Evolutionary conservation across 1,140 invertebrate species (phyloP).

Genomic region (Arctopsyche grandis): DNA sequence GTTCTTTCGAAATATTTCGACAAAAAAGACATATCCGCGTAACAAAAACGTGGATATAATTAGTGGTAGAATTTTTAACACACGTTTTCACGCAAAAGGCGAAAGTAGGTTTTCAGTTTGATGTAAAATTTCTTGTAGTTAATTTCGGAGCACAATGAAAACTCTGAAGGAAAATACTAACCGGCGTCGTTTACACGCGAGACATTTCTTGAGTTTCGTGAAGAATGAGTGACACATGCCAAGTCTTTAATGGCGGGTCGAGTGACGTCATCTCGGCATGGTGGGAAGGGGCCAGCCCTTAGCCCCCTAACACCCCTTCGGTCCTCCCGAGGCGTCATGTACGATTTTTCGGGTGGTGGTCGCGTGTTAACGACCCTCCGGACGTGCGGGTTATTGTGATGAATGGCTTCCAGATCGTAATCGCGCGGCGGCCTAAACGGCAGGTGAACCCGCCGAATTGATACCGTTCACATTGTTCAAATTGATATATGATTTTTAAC

Average conservation of each 20-base stretch:
- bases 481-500: conserved; percentile 41
- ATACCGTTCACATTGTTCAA: conserved; percentile 42
- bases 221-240: conserved; percentile 39
- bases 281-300: neutral
- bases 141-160: too few relatives aligned
- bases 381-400: conserved; percentile 45
- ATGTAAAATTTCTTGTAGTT: too few relatives aligned
- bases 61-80: too few relatives aligned
- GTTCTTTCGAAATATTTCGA: too few relatives aligned
- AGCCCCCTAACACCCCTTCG: neutral
- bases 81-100: too few relatives aligned
- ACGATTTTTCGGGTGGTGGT: conserved; percentile 37
- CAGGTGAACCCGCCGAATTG: conserved; percentile 42
- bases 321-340: conserved; percentile 18
- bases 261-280: conserved; percentile 20
- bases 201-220: conserved; percentile 30
- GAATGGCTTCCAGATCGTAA: conserved; percentile 40
- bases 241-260: conserved; percentile 19
- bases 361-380: conserved; percentile 42
- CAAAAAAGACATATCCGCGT: too few relatives aligned
- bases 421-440: conserved; percentile 37
- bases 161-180: too few relatives aligned
- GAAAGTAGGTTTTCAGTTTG: too few relatives aligned
- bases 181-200: neutral
- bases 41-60: too few relatives aligned